Evolutionary conservation across 2,113 vertebrate genomes (phyloP).

Genomic region (Caretta caretta): DNA sequence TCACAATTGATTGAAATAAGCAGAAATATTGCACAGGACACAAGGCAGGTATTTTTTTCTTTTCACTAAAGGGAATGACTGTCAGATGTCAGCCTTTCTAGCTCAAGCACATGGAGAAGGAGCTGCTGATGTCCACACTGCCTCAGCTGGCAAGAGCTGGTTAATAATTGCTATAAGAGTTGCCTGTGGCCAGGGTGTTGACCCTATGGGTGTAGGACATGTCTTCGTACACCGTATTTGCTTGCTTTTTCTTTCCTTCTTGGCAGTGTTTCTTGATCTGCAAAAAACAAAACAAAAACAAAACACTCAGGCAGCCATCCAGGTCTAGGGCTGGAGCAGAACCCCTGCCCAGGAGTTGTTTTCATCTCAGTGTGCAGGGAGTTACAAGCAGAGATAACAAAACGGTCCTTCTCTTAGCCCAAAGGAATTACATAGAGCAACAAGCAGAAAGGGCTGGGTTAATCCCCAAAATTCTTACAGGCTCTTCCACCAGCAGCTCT

Average conservation of each 20-base stretch:
- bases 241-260: not conserved
- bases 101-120: not conserved
- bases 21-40: not conserved
- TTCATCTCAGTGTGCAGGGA: not conserved
- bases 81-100: accelerated
- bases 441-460: not conserved
- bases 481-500: not conserved
- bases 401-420: not conserved
- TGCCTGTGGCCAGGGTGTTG: not conserved
- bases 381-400: not conserved
- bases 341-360: not conserved
- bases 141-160: not conserved
- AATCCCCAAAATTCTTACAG: not conserved
- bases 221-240: constrained; percentile 50
- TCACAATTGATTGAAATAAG: not conserved
- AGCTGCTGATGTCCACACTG: accelerated
- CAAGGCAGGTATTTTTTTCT: not conserved
- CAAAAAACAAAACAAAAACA: not conserved
- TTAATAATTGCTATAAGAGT: accelerated
- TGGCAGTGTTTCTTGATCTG: constrained; percentile 58
- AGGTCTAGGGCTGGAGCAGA: not conserved
- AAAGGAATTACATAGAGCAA: not conserved
- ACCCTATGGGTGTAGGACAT: constrained; percentile 52
- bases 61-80: not conserved
- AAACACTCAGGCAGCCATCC: not conserved